phyloP scores from a whole-genome alignment of 2,888 invertebrate genomes.

The Baronia brevicornis region DNA sequence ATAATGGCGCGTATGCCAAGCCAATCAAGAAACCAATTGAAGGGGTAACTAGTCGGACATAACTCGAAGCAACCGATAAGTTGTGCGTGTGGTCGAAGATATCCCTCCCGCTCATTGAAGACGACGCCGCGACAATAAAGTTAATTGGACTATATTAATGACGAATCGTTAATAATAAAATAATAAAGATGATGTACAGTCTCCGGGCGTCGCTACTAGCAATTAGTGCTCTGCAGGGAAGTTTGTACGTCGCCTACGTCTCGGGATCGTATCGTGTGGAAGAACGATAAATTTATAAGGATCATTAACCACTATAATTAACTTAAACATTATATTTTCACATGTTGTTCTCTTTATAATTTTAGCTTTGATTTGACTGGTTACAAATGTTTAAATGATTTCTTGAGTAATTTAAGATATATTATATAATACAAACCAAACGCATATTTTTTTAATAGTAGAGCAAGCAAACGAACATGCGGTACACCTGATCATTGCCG shows the following conservation, averaged over 20 bases:
- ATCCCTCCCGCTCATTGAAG: constrained; percentile 63
- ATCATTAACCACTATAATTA: constrained; percentile 10
- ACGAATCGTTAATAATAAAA: constrained; percentile 61
- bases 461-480: too few species aligned
- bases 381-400: too few species aligned
- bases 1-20: constrained; percentile 64
- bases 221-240: constrained; percentile 44
- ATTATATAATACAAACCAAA: too few species aligned
- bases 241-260: constrained; percentile 18
- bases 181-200: constrained; percentile 57
- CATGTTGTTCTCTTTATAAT: too few species aligned
- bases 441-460: too few species aligned
- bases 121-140: constrained; percentile 63
- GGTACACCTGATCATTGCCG: too few species aligned
- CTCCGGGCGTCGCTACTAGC: constrained; percentile 41
- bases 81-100: constrained; percentile 40
- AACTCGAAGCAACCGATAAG: constrained; percentile 66
- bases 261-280: constrained; percentile 8
- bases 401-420: too few species aligned
- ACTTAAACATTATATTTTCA: constrained; percentile 2
- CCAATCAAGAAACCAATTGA: constrained; percentile 72
- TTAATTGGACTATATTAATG: constrained; percentile 69
- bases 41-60: constrained; percentile 71
- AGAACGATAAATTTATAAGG: constrained; percentile 8
- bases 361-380: too few species aligned